Percentiles rank a stretch among this genome's conserved stretches.
These are phyloP conservation scores for Volucella inflata DNA, from an alignment of 2,888 invertebrate species.

Conservation along the genomic window DNA sequence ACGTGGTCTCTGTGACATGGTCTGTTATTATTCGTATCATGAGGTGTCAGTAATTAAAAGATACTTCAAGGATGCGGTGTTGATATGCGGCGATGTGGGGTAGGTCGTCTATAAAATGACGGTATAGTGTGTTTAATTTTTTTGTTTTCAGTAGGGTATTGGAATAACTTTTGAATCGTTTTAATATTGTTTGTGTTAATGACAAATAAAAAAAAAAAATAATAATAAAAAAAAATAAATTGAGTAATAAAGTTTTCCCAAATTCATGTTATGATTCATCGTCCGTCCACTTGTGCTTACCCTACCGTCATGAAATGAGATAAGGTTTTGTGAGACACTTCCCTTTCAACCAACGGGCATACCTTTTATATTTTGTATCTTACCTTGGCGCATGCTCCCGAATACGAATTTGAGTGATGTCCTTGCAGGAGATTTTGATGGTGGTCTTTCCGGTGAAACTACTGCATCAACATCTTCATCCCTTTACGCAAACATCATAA, in stretches of 20 bases:
- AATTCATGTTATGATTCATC: conserved; percentile 26
- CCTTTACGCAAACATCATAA: conserved; percentile 43
- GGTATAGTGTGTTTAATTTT: background rate
- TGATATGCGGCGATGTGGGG: conserved; percentile 1
- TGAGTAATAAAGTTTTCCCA: background rate
- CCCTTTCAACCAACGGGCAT: conserved; percentile 56
- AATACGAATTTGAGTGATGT: conserved; percentile 61
- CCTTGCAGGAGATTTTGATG: conserved; percentile 68
- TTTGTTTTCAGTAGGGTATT: too few species aligned
- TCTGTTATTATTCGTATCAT: conserved; percentile 30
- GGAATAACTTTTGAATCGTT: too few species aligned
- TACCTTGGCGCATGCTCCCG: conserved; percentile 70
- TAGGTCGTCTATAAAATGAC: background rate
- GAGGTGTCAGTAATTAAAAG: conserved; percentile 51
- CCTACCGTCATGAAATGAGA: conserved; percentile 29
- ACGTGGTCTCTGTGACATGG: conserved; percentile 46
- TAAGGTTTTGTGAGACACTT: conserved; percentile 41
- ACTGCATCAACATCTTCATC: conserved; percentile 69
- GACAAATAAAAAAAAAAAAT: too few species aligned
- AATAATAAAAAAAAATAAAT: too few species aligned
- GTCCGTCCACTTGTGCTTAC: conserved; percentile 16
- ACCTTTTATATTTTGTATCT: conserved; percentile 61
- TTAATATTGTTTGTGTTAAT: too few species aligned
- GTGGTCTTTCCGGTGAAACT: conserved; percentile 63
- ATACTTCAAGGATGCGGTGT: conserved; percentile 21